Base-by-base conservation (phyloP, 2,113 vertebrate species). In the Cyanistes caeruleus region DNA sequence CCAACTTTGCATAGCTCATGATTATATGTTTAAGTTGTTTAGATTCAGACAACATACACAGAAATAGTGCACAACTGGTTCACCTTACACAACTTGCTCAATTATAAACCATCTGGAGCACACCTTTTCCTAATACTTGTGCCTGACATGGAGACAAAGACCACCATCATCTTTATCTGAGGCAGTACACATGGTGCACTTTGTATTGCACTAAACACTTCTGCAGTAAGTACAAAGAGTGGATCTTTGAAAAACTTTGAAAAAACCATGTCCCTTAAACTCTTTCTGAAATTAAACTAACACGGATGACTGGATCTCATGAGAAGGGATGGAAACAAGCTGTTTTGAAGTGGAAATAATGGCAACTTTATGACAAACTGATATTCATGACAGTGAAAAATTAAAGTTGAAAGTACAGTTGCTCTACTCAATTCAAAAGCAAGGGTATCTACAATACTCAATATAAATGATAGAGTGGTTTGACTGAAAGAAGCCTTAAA, bases 251-350 rank as follows among this genome's bases (percentile, higher is more conserved):
- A 74, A 89, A 89, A 31, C 22, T 77, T 77, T 20, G 7, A 75
- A 85, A 59, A 51, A 68, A 79, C 8, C 2, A 1, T 2, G 18
- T 16, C 52, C 8, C 48, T 92, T 60, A 55, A 37, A 37, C 15
- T 39, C 22, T 35, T 82, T 70, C 74, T 64, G 70, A 72, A 85
- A 85, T 30, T 39, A 85, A 55, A 9, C 7, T 63, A 78, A 74
- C 0, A 1, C 7, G 3, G 22, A 51, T 46, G 20, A 51, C 37
- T 30, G 18, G 44, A 74, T 67, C 43, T 55, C 25, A 43, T 0
- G 3, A 62, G 23, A 90, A 75, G 52, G 35, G 28, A 87, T 25
- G 15, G 20, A 63, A 91, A 81, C 18, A 58, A 84, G 28, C 24
- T 56, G 10, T 30, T 87, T 41, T 62, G 41, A 87, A 80, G n/a